Percentiles rank a stretch among this genome's conserved stretches.
phyloP scores from a whole-genome alignment of 2,888 invertebrate species.

The Hedychridium roseum region DNA sequence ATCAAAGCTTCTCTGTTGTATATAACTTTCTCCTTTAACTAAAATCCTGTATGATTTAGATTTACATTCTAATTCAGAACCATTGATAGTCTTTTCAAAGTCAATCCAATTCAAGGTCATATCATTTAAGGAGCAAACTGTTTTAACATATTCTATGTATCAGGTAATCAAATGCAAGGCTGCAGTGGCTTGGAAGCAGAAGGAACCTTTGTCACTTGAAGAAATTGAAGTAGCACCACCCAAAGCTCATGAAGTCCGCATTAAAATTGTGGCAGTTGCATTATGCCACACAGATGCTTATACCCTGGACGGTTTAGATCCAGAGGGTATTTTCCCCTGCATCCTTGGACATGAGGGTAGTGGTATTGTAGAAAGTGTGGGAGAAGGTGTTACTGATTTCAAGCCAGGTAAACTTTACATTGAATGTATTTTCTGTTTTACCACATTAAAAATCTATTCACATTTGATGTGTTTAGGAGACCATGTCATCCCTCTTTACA shows the following conservation, averaged over 20 bases:
- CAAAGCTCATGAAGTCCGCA: constrained; percentile 88
- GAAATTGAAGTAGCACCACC: constrained; percentile 95
- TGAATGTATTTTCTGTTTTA: not conserved
- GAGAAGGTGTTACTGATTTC: constrained; percentile 87
- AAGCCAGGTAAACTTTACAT: constrained; percentile 71
- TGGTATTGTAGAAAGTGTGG: constrained; percentile 96
- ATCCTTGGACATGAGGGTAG: constrained; percentile 96
- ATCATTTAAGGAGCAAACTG: constrained; percentile 1
- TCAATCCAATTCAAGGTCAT: not conserved
- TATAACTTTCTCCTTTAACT: not conserved
- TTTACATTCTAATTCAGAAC: not conserved
- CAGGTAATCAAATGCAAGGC: constrained; percentile 91
- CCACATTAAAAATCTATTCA: constrained; percentile 1
- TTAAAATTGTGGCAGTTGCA: constrained; percentile 81
- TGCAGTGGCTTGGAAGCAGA: constrained; percentile 96
- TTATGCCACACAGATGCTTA: constrained; percentile 95
- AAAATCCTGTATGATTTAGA: not conserved
- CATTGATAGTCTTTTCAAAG: not conserved
- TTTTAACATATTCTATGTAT: constrained; percentile 9
- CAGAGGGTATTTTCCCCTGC: constrained; percentile 91
- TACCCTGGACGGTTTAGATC: constrained; percentile 86
- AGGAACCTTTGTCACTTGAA: constrained; percentile 88
- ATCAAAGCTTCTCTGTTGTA: not conserved
- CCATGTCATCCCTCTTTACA: constrained; percentile 96
- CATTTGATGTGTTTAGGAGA: constrained; percentile 70